Evolutionary conservation across 2,888 invertebrate species (phyloP).

Genomic region (Anticlea derivata): DNA sequence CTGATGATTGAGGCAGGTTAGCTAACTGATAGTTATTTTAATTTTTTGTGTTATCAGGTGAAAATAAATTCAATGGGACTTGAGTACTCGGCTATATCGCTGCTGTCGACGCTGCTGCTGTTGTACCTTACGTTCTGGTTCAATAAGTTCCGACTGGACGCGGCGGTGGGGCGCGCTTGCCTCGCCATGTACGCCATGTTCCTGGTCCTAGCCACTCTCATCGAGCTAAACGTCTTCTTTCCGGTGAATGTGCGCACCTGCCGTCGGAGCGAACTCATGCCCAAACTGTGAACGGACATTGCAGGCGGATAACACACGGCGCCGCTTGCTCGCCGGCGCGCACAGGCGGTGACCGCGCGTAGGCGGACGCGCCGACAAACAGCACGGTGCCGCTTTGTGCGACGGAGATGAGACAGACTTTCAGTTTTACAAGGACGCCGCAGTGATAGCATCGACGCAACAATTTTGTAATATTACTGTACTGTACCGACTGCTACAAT

Average conservation of each 20-base stretch:
- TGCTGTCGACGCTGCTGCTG: slow-evolving; percentile 92
- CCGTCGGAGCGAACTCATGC: slow-evolving; percentile 80
- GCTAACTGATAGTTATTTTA: slow-evolving; percentile 2
- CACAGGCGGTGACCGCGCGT: too few species aligned
- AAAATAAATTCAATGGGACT: slow-evolving; percentile 95
- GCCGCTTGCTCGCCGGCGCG: too few species aligned
- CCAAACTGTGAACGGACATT: slow-evolving; percentile 52
- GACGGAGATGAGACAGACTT: too few species aligned
- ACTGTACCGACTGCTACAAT: too few species aligned
- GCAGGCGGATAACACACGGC: too few species aligned
- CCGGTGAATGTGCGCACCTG: slow-evolving; percentile 95
- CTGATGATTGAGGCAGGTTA: too few species aligned
- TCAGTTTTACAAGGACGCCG: too few species aligned
- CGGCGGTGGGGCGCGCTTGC: slow-evolving; percentile 92
- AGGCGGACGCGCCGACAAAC: too few species aligned
- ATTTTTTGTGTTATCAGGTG: slow-evolving; percentile 75
- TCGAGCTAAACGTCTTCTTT: slow-evolving; percentile 97
- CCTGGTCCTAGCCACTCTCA: slow-evolving; percentile 93
- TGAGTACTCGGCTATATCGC: slow-evolving; percentile 94
- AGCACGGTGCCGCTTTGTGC: too few species aligned
- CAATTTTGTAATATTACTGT: too few species aligned
- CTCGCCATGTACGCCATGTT: slow-evolving; percentile 94
- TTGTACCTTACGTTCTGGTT: slow-evolving; percentile 93
- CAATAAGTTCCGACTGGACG: slow-evolving; percentile 94
- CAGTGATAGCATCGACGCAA: too few species aligned